Percentiles rank a stretch among this genome's conserved stretches.
phyloP scores from a whole-genome alignment of 1,140 invertebrate genomes.

The Gonatopus flavifemur region DNA sequence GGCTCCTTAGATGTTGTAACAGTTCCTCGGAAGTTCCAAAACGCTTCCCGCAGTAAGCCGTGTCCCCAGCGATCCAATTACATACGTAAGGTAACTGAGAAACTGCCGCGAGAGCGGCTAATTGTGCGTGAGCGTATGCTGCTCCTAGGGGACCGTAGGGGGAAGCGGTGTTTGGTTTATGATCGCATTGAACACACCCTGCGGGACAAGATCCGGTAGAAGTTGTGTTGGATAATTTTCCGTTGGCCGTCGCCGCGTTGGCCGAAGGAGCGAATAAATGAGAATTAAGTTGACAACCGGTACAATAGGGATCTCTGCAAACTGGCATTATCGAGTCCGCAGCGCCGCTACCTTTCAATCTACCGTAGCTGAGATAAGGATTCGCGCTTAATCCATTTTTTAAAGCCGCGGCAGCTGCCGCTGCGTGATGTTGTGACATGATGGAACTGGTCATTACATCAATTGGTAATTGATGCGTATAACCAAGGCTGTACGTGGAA shows the following conservation, averaged over 20 bases:
- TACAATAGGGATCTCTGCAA: constrained; percentile 89
- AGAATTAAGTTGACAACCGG: constrained; percentile 83
- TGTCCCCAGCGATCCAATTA: constrained; percentile 89
- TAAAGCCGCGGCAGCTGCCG: constrained; percentile 66
- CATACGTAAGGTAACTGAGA: constrained; percentile 81
- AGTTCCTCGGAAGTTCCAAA: constrained; percentile 88
- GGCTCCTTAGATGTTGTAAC: constrained; percentile 84
- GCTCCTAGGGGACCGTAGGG: constrained; percentile 39
- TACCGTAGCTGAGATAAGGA: constrained; percentile 73
- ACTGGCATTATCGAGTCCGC: constrained; percentile 66
- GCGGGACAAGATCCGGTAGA: constrained; percentile 71
- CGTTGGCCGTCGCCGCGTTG: constrained; percentile 65
- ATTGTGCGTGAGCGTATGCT: constrained; percentile 73
- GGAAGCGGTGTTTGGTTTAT: constrained; percentile 63
- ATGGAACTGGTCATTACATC: constrained; percentile 73
- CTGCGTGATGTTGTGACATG: constrained; percentile 71
- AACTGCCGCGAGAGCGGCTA: constrained; percentile 72
- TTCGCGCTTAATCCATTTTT: constrained; percentile 63
- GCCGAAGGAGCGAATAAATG: constrained; percentile 64
- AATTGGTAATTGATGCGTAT: constrained; percentile 62
- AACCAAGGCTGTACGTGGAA: constrained; percentile 51
- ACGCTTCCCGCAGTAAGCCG: constrained; percentile 86
- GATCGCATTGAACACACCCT: constrained; percentile 88
- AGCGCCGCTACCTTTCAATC: constrained; percentile 66
- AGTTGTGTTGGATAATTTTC: constrained; percentile 22